Conservation (phyloP, 1,140 invertebrate genomes). For the Sinonovacula constricta region DNA sequence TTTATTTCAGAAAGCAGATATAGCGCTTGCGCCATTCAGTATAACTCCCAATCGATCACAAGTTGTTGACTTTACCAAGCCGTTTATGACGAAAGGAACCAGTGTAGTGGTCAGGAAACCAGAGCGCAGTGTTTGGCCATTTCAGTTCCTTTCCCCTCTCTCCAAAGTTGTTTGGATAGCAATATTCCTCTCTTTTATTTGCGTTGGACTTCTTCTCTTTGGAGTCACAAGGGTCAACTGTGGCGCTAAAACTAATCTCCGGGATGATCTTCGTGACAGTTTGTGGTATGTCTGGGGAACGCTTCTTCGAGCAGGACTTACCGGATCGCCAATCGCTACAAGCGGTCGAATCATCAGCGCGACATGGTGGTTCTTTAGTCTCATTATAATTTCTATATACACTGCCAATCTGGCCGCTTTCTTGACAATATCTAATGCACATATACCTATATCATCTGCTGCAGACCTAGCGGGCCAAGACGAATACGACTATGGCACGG, state of each 20-base stretch:
- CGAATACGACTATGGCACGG: constrained; percentile 86
- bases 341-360: constrained; percentile 89
- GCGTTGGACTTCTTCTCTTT: constrained; percentile 95
- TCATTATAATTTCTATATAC: constrained; percentile 98
- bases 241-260: constrained; percentile 83
- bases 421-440: constrained; percentile 73
- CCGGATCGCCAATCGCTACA: constrained; percentile 63
- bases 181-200: constrained; percentile 97
- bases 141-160: constrained; percentile 97
- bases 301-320: constrained; percentile 65
- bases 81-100: constrained; percentile 98
- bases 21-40: constrained; percentile 96
- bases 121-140: constrained; percentile 92
- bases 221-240: constrained; percentile 95
- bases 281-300: constrained; percentile 77
- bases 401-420: constrained; percentile 85
- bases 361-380: constrained; percentile 99
- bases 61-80: constrained; percentile 96
- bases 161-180: constrained; percentile 99
- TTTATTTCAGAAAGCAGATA: constrained; percentile 91
- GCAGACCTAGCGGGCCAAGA: constrained; percentile 71
- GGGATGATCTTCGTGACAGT: constrained; percentile 68
- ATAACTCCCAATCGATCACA: constrained; percentile 95
- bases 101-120: constrained; percentile 98
- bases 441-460: constrained; percentile 72